These are phyloP conservation scores for Phyllostomus discolor DNA, from an alignment of 2,113 vertebrate species.

Conservation along the genomic window DNA sequence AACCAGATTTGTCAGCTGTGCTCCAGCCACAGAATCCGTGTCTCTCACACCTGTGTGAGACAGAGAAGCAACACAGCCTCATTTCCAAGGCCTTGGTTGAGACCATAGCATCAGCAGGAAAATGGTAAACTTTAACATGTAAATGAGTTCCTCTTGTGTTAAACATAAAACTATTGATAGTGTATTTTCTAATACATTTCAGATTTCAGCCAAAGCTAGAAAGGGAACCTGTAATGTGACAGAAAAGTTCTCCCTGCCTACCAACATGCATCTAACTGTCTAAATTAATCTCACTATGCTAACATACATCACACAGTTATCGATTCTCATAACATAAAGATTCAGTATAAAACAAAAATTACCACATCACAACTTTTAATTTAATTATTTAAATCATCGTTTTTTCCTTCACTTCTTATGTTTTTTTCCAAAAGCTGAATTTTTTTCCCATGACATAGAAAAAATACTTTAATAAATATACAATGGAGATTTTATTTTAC, in stretches of 20 bases:
- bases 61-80: background rate
- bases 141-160: constrained; percentile 2
- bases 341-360: background rate
- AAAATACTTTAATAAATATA: background rate
- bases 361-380: constrained; percentile 30
- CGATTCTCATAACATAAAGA: constrained; percentile 26
- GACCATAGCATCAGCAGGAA: background rate
- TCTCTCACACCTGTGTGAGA: background rate
- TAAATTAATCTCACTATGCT: constrained; percentile 5
- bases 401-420: background rate
- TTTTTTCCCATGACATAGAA: background rate
- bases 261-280: background rate
- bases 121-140: constrained; percentile 16
- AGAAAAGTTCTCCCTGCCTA: constrained; percentile 7
- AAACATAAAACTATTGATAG: constrained; percentile 20
- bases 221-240: background rate
- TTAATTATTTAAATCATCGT: background rate
- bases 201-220: background rate
- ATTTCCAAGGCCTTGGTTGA: background rate
- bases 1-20: constrained; percentile 22
- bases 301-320: background rate
- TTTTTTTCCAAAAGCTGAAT: background rate
- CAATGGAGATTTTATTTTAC: background rate
- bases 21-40: background rate
- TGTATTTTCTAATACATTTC: constrained; percentile 11